These are phyloP conservation scores for Cuculus canorus DNA, from an alignment of 2,797 vertebrate species.

Conservation along the genomic window DNA sequence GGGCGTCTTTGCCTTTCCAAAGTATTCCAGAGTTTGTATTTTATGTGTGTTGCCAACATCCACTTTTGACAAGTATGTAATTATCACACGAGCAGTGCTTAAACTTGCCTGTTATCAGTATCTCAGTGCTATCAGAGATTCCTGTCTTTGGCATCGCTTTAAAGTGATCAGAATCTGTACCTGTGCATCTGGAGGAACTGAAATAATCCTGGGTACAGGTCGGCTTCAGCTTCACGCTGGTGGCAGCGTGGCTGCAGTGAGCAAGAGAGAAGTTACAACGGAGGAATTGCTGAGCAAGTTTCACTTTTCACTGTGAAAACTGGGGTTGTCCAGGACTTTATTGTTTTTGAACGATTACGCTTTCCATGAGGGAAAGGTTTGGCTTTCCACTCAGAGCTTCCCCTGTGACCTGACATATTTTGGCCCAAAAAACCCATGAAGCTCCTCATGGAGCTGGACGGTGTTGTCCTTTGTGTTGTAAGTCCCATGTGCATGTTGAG, in stretches of 20 bases:
- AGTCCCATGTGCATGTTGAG: background rate
- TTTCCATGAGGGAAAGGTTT: background rate
- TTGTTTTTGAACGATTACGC: background rate
- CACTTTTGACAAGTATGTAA: slow-evolving; percentile 1
- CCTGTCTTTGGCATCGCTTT: slow-evolving; percentile 43
- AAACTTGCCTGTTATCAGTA: slow-evolving; percentile 48
- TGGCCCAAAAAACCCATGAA: background rate
- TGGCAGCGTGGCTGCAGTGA: background rate
- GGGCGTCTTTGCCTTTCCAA: background rate
- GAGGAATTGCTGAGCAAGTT: background rate
- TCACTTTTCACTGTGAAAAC: background rate
- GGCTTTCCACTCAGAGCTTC: background rate
- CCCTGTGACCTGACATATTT: background rate
- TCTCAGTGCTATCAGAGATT: background rate
- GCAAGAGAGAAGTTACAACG: background rate
- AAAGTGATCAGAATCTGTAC: background rate
- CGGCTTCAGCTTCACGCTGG: background rate
- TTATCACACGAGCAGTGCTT: background rate
- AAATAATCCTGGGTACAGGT: background rate
- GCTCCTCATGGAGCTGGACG: background rate
- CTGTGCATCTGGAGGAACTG: slow-evolving; percentile 15
- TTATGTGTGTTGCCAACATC: background rate
- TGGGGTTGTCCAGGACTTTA: background rate
- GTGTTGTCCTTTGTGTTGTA: background rate
- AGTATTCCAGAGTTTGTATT: background rate